phyloP scores from a whole-genome alignment of 2,888 invertebrate species.

The Esperia sulphurella region DNA sequence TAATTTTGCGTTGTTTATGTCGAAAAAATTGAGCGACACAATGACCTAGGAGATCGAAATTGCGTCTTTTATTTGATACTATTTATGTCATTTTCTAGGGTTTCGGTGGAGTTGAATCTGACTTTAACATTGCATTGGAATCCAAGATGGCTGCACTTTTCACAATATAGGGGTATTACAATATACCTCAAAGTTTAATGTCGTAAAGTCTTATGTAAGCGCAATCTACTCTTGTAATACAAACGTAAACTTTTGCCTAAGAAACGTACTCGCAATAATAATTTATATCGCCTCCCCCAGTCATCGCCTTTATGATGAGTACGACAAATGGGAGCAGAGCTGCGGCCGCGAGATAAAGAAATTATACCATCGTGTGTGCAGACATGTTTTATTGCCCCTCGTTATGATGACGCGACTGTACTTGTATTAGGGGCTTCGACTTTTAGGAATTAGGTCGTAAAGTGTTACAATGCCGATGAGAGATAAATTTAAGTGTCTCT shows the following conservation, averaged over 20 bases:
- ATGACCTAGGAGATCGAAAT: too few species aligned
- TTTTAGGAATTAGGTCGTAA: slow-evolving; percentile 6
- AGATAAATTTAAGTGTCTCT: neutral
- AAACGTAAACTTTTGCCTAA: slow-evolving; percentile 14
- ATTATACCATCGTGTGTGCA: slow-evolving; percentile 49
- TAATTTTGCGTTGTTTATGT: too few species aligned
- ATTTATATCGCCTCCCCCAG: slow-evolving; percentile 46
- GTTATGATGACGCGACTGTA: slow-evolving; percentile 14
- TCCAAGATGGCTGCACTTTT: too few species aligned
- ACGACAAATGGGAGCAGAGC: slow-evolving; percentile 57
- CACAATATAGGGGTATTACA: too few species aligned
- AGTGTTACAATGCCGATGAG: slow-evolving; percentile 13
- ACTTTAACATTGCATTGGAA: too few species aligned
- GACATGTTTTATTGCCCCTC: slow-evolving; percentile 38
- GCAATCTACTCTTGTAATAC: neutral
- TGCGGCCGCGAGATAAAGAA: slow-evolving; percentile 66
- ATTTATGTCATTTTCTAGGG: too few species aligned
- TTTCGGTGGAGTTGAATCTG: too few species aligned
- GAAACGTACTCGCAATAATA: slow-evolving; percentile 43
- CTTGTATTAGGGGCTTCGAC: neutral
- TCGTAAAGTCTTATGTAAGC: neutral
- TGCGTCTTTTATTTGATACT: too few species aligned
- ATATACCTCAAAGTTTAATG: neutral
- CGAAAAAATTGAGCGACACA: too few species aligned
- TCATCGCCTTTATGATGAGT: slow-evolving; percentile 43